Conservation (phyloP, 2,113 vertebrate genomes). For the Anas platyrhynchos region DNA sequence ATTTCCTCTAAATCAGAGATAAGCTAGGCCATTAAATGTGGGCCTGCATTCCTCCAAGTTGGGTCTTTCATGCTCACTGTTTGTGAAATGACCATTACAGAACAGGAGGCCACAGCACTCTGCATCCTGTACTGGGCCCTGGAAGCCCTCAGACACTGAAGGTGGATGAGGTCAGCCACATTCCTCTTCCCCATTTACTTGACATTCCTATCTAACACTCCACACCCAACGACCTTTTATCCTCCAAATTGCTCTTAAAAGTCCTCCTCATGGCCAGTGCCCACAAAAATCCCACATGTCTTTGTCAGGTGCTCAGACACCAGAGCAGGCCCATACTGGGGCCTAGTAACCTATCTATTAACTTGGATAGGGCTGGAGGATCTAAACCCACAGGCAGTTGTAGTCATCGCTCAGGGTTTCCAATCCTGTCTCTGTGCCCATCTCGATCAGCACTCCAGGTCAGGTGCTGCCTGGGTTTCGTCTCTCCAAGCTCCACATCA, state of each 20-base stretch:
- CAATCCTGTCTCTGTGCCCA: constrained; percentile 3
- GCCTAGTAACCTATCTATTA: background rate
- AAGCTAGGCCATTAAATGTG: background rate
- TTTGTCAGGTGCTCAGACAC: background rate
- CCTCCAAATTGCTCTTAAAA: background rate
- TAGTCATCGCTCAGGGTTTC: background rate
- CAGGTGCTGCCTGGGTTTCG: background rate
- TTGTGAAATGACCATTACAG: background rate
- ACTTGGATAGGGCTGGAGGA: background rate
- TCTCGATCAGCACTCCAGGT: constrained; percentile 27
- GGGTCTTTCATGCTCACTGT: background rate
- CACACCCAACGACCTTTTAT: background rate
- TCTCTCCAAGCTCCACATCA: background rate
- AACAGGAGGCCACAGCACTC: background rate
- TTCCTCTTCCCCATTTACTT: background rate
- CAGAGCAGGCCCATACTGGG: background rate
- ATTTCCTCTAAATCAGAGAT: constrained; percentile 13
- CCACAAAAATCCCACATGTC: background rate
- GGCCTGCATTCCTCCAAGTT: background rate
- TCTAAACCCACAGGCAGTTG: background rate
- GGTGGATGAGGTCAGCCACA: background rate
- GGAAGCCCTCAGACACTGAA: background rate
- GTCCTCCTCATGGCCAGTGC: background rate
- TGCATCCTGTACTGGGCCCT: background rate
- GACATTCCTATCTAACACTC: background rate